Evolutionary conservation across 2,113 vertebrate genomes (phyloP).

Genomic region (Hemicordylus capensis): DNA sequence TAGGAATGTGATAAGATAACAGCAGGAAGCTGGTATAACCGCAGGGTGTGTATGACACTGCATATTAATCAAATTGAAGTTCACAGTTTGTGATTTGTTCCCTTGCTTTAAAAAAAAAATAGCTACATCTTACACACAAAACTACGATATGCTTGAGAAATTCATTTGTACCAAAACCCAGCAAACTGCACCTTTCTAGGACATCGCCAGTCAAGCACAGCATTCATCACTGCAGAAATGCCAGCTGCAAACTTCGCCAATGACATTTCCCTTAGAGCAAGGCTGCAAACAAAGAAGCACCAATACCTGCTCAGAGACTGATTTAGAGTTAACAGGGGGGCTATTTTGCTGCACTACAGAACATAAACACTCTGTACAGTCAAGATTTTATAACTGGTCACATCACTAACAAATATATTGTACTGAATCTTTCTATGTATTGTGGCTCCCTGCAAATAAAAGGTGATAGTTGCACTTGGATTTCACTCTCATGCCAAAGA

Average conservation of each 20-base stretch:
- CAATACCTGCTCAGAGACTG: slow-evolving; percentile 33
- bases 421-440: slow-evolving; percentile 30
- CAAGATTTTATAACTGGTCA: slow-evolving; percentile 38
- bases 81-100: slow-evolving; percentile 25
- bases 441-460: slow-evolving; percentile 17
- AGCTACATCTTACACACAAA: not conserved
- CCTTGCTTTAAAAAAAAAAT: not conserved
- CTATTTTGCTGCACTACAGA: slow-evolving; percentile 46
- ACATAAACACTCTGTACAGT: slow-evolving; percentile 5
- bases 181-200: slow-evolving; percentile 24
- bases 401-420: slow-evolving; percentile 46
- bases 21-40: slow-evolving; percentile 15
- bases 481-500: slow-evolving; percentile 50
- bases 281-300: slow-evolving; percentile 30
- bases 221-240: slow-evolving; percentile 40
- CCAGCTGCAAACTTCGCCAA: slow-evolving; percentile 32
- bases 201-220: slow-evolving; percentile 28
- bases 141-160: not conserved
- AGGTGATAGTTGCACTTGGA: slow-evolving; percentile 28
- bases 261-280: slow-evolving; percentile 26
- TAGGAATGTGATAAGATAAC: slow-evolving; percentile 27
- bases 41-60: not conserved
- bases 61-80: slow-evolving; percentile 18
- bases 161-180: slow-evolving; percentile 26
- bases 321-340: slow-evolving; percentile 56